Evolutionary conservation across 2,888 invertebrate genomes (phyloP).

Genomic region (Drepana falcataria): DNA sequence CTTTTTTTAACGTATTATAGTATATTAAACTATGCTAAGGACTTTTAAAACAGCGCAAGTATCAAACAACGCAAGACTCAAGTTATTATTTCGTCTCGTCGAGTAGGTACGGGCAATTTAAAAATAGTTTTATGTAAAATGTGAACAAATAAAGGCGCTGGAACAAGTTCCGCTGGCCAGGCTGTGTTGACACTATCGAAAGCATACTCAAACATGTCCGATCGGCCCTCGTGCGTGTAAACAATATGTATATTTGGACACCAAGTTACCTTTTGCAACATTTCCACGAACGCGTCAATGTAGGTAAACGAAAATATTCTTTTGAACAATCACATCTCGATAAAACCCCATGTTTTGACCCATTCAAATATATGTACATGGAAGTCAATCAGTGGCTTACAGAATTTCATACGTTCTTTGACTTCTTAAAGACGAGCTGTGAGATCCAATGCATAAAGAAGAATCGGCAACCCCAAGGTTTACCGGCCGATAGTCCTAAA

Average conservation of each 20-base stretch:
- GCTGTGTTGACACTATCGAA: constrained; percentile 72
- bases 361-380: too few species aligned
- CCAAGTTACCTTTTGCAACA: constrained; percentile 52
- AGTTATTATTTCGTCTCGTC: not conserved
- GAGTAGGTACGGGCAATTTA: constrained; percentile 24
- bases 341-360: too few species aligned
- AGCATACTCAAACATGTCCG: constrained; percentile 62
- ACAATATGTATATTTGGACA: constrained; percentile 62
- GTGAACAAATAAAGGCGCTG: constrained; percentile 52
- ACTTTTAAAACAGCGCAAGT: not conserved
- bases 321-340: not conserved
- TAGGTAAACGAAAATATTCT: constrained; percentile 6
- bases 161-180: constrained; percentile 63
- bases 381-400: too few species aligned
- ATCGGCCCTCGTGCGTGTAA: constrained; percentile 44
- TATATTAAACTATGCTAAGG: not conserved
- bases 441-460: too few species aligned
- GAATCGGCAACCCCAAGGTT: too few species aligned
- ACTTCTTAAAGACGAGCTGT: too few species aligned
- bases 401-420: too few species aligned
- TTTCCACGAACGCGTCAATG: constrained; percentile 38
- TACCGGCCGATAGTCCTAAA: too few species aligned
- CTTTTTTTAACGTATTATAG: too few species aligned
- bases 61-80: too few species aligned
- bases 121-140: constrained; percentile 52